These are phyloP conservation scores for Pantelozetes paolii DNA, from an alignment of 2,888 invertebrate genomes.

Conservation along the genomic window DNA sequence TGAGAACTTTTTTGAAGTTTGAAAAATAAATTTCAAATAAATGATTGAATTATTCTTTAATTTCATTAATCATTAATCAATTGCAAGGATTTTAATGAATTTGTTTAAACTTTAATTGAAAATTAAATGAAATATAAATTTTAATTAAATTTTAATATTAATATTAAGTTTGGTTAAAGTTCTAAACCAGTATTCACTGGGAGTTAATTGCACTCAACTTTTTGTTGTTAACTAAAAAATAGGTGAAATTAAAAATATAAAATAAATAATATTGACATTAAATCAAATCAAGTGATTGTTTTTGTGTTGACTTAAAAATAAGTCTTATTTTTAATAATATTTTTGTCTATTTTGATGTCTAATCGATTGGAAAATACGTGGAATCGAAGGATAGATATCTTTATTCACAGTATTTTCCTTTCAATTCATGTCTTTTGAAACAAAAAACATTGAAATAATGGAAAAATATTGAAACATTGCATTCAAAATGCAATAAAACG, in stretches of 20 bases:
- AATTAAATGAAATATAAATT: too few species aligned
- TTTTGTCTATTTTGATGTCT: background rate
- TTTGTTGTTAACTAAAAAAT: background rate
- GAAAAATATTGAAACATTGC: background rate
- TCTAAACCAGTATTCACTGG: too few species aligned
- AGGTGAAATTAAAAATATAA: too few species aligned
- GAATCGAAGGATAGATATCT: slow-evolving; percentile 12
- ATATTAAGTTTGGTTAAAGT: too few species aligned
- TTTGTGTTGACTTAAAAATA: background rate
- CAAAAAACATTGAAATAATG: background rate
- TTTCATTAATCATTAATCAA: too few species aligned
- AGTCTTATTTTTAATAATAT: background rate
- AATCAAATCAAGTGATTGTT: background rate
- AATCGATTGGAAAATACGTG: slow-evolving; percentile 11
- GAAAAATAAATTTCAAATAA: too few species aligned
- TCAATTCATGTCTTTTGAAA: background rate
- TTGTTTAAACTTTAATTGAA: too few species aligned
- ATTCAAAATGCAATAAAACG: background rate
- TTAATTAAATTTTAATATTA: too few species aligned
- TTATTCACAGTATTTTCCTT: background rate
- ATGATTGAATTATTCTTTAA: too few species aligned
- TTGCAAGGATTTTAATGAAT: too few species aligned
- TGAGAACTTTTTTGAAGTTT: too few species aligned
- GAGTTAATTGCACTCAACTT: background rate
- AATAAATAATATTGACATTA: too few species aligned